Conservation (phyloP, 2,888 invertebrate genomes). For the Agrochola lychnidis region DNA sequence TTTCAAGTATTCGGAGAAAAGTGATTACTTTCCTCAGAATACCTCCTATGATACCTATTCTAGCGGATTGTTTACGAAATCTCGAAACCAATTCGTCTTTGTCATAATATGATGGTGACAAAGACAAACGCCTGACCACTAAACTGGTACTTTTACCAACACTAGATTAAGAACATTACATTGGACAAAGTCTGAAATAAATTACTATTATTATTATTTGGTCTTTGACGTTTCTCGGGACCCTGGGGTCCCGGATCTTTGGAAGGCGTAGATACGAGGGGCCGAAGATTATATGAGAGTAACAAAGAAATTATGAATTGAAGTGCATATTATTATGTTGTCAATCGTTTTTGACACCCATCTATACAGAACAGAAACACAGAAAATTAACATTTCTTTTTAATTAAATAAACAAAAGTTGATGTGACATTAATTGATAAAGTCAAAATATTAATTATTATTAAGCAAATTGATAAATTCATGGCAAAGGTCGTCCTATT, state of each 20-base stretch:
- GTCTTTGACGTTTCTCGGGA: too few relatives aligned
- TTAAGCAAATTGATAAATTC: slow-evolving; percentile 59
- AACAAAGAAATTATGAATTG: not conserved
- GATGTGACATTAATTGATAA: slow-evolving; percentile 38
- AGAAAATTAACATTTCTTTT: slow-evolving; percentile 27
- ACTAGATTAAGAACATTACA: too few relatives aligned
- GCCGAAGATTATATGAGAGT: not conserved
- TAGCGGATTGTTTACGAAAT: not conserved
- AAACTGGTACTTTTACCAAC: too few relatives aligned
- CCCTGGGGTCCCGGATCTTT: too few relatives aligned
- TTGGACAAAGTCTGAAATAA: too few relatives aligned
- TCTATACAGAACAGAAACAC: not conserved
- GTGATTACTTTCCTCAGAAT: not conserved
- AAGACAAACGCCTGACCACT: not conserved
- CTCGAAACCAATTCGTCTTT: not conserved
- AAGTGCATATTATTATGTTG: not conserved
- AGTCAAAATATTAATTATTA: slow-evolving; percentile 41
- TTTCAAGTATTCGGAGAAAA: not conserved
- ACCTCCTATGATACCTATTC: too few relatives aligned
- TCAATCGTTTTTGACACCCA: not conserved
- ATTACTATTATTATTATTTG: too few relatives aligned
- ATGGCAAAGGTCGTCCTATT: slow-evolving; percentile 66
- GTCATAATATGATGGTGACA: too few relatives aligned
- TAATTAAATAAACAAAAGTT: slow-evolving; percentile 19
- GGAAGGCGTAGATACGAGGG: too few relatives aligned